Base-by-base conservation (phyloP, 2,888 invertebrate genomes). In the Archips xylosteana region DNA sequence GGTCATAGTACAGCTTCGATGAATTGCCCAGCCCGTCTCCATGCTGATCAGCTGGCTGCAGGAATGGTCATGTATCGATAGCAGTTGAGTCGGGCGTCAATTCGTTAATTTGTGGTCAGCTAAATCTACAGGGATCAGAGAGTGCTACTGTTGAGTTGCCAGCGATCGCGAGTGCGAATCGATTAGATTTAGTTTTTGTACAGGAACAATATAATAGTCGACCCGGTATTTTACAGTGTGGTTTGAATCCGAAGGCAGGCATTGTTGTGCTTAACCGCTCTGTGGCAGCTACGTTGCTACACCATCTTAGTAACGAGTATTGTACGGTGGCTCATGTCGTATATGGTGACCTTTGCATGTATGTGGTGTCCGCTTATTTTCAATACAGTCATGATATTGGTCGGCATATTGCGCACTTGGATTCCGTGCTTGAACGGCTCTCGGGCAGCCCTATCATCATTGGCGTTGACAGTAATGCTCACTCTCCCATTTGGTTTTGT, bases 401-500 rank as follows among this genome's bases (percentile, higher is more conserved):
- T 2, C 42, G 15, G 0, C 77, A 74, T 34, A 15, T 71, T 3
- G 51, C 45, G 1, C 76, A 81, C 4, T 61, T 82, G 0, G 76
- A 66, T 0, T 2, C 5, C 0, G 79, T 80, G 0, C 62, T 83
- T 15, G 66, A 75, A 0, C 5, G 0, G 0, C 65, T 82, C 0
- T 1, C 36, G 0, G 80, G 79, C 0, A 36, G 10, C 0, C 45
- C 13, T 0, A 70, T 82, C 0, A 6, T 83, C 0, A 59, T 83
- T 0, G 77, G 79, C 0, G 75, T 75, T 0, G 84, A 83, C 69
- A 54, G 60, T 5, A 84, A 83, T 36, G 77, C 83, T 0, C 81
- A 83, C 66, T 84, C 81, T 0, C 80, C 81, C 0, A 3, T 82
- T 8, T 83, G 82, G 80, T 68, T 74, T 57, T 78, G 77, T 0